Percentiles rank a stretch among this genome's conserved stretches.
phyloP scores from a whole-genome alignment of 2,888 invertebrate genomes.

The Latrodectus elegans region DNA sequence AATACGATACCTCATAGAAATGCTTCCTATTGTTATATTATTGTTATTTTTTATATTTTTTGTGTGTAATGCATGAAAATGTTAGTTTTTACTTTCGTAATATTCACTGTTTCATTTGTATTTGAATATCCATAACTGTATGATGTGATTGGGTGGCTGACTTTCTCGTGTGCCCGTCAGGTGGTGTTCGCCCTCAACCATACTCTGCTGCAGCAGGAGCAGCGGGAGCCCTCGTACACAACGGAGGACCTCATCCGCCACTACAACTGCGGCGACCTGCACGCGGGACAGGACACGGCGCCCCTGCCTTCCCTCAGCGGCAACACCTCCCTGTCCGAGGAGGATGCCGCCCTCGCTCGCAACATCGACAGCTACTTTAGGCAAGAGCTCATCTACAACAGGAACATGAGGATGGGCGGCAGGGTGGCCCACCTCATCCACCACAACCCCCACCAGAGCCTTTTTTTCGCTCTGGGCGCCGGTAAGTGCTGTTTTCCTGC shows the following conservation, averaged over 20 bases:
- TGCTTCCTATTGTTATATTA: too few species aligned
- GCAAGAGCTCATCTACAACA: slow-evolving; percentile 77
- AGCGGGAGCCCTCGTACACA: slow-evolving; percentile 71
- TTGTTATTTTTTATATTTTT: too few species aligned
- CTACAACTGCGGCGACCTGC: slow-evolving; percentile 77
- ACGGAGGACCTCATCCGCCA: slow-evolving; percentile 76
- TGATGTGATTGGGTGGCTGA: too few species aligned
- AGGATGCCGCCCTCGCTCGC: slow-evolving; percentile 71
- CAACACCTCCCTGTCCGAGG: slow-evolving; percentile 33
- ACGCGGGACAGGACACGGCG: slow-evolving; percentile 74
- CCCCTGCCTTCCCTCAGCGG: slow-evolving; percentile 72
- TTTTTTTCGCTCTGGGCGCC: slow-evolving; percentile 79
- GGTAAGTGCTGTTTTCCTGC: slow-evolving; percentile 73
- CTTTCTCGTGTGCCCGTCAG: slow-evolving; percentile 72
- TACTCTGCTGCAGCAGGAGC: slow-evolving; percentile 76
- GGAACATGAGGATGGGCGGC: slow-evolving; percentile 78
- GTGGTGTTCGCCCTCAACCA: slow-evolving; percentile 77
- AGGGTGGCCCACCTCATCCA: slow-evolving; percentile 76
- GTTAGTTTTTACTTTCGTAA: too few species aligned
- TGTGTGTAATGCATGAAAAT: too few species aligned
- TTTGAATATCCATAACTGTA: too few species aligned
- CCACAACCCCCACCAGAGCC: slow-evolving; percentile 75
- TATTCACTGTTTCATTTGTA: too few species aligned
- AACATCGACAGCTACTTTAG: slow-evolving; percentile 77
- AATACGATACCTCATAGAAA: too few species aligned